Base-by-base conservation (phyloP, 2,888 invertebrate species). In the Seira ritae region DNA sequence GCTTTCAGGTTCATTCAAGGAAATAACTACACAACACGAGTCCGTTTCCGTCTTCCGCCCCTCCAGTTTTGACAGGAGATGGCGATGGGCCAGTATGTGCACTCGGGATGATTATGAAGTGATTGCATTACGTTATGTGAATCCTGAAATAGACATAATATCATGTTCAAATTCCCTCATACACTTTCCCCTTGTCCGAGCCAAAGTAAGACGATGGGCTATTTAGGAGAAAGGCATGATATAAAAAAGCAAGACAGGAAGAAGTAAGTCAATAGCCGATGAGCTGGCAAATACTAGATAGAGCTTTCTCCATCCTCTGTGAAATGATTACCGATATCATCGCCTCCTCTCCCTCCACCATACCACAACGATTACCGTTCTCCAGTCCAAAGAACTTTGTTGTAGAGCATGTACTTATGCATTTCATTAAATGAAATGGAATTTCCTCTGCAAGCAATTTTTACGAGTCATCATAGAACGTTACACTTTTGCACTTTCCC, bases 1-100 rank as follows among this genome's bases (percentile, higher is more conserved):
- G 68, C 67, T 66, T 55, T 75, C 75, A 75, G 68, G 68, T 75
- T 75, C 75, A 75, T 75, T 75, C 75, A 75, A 75, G 75, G 75
- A 75, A 68, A 75, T 75, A 67, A 75, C 23, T 75, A 50, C 67
- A 75, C 75, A 75, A 75, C 75, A 75, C 66, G 75, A 50, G 75
- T 68, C 67, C 75, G 67, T 68, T 75, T 75, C 75, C 75, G 75
- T 55, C 19, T 75, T 75, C 75, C 68, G 67, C 50, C 68, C 67
- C 74, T 75, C 42, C 31, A 31, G 31, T 31, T 31, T 31, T 31
- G 31, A 31, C 31, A 31, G 31, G 31, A 31, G 31, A 31, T 37
- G 3, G 17, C 55, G 31, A 46, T 67, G 8, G 23, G 42, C 71
- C 22, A 24, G 46, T 62, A 42, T 67, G 68, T 68, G 75, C 66